phyloP scores from a whole-genome alignment of 2,797 vertebrate genomes.

The Acanthurus leucopareius region DNA sequence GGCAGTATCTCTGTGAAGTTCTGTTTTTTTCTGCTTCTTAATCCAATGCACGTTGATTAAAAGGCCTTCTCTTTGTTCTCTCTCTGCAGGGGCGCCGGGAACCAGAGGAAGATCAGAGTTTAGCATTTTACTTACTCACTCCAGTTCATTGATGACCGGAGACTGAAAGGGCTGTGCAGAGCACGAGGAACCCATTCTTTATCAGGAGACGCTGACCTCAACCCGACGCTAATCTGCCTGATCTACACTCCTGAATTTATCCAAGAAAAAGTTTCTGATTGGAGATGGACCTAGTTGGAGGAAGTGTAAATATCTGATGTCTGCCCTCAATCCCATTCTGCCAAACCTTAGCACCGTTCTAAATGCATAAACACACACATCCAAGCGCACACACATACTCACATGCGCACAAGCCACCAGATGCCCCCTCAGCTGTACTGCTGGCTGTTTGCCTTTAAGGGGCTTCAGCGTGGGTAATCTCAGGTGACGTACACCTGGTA shows the following conservation, averaged over 20 bases:
- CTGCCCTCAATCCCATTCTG: constrained; percentile 35
- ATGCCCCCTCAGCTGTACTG: constrained; percentile 90
- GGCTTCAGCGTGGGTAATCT: constrained; percentile 92
- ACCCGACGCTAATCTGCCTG: constrained; percentile 34
- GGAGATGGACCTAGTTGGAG: not conserved
- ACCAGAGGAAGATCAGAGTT: constrained; percentile 76
- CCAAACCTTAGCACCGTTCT: constrained; percentile 57
- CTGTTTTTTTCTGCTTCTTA: constrained; percentile 69
- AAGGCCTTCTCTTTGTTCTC: constrained; percentile 80
- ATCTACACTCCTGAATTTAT: constrained; percentile 30
- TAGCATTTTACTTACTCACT: constrained; percentile 80
- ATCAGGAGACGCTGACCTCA: constrained; percentile 58
- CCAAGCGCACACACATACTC: constrained; percentile 3
- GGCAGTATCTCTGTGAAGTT: constrained; percentile 79
- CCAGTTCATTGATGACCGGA: constrained; percentile 75
- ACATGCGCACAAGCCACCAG: constrained; percentile 85
- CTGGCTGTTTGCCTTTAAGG: constrained; percentile 85
- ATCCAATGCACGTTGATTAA: constrained; percentile 85
- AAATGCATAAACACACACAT: constrained; percentile 67
- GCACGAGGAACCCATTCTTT: constrained; percentile 60
- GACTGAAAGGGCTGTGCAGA: constrained; percentile 36
- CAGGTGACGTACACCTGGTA: constrained; percentile 96
- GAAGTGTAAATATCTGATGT: constrained; percentile 22
- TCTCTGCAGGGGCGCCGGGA: constrained; percentile 75
- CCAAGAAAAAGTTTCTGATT: constrained; percentile 32